Evolutionary conservation across 1,140 invertebrate genomes (phyloP), one percentile per base, ranked within the genome.

Genomic region (Penaeus vannamei): DNA sequence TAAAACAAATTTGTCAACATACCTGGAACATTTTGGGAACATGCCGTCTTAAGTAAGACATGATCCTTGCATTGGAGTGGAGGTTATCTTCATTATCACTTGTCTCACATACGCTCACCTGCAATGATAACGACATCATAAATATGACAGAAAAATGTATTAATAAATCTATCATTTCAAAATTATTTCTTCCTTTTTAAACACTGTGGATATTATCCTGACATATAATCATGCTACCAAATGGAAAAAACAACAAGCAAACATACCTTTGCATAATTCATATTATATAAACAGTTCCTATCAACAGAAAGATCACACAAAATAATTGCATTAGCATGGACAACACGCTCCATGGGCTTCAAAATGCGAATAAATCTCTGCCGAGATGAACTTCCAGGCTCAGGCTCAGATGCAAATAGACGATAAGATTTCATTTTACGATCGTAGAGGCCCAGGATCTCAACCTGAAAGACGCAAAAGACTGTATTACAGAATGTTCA

Each of bases 361-460:
- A 98, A 93, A 91, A 97, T 97, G 80, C 92, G 91, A 32, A 90
- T 64, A 84, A 92, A 92, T 61, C 92, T 90, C 66, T 90, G 89
- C 94, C 84, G 64, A 5, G 91, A 90, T 23, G 90, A 90, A n/a
- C 66, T 89, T 4, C 87, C 90, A 5, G 86, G 89, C 76, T 96
- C 93, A 0, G 97, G 97, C 91, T 97, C 97, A 1, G 97, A 96
- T 0, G 97, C 97, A 87, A 96, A 94, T 26, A 98, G 93, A 32
- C 96, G 94, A 85, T 97, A 94, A 23, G 95, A 93, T 91, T 96
- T 97, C n/a, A 94, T 94, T 36, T 95, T 93, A 66, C 95, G 94
- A 93, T 98, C 96, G 46, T 97, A 94, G n/a, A 97, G 95, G 23
- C 97, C 97, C 14, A 98, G 93, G 42, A 98, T 97, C 93, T 98